Conservation (phyloP, 2,797 vertebrate genomes). For the Spinus olivaceus region DNA sequence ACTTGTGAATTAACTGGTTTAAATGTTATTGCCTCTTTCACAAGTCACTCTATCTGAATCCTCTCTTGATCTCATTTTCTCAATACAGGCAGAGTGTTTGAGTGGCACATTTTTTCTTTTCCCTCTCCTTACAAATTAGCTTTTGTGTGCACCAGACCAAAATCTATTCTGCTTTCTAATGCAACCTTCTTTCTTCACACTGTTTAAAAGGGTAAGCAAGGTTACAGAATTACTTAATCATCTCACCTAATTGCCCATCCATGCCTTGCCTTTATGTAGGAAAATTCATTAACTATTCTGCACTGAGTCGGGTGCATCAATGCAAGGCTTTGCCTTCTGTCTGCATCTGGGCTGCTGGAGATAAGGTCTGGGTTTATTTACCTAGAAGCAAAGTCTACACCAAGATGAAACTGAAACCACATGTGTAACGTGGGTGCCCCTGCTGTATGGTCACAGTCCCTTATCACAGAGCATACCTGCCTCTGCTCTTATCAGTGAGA, state of each 20-base stretch:
- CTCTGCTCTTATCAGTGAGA: not conserved
- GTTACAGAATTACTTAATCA: constrained; percentile 18
- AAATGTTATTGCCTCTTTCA: not conserved
- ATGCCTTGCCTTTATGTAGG: not conserved
- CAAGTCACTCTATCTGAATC: not conserved
- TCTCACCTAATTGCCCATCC: not conserved
- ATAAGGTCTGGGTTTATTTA: not conserved
- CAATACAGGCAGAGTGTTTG: not conserved
- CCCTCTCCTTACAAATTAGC: not conserved
- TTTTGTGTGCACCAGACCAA: not conserved
- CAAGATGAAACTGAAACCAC: not conserved
- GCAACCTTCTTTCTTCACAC: not conserved
- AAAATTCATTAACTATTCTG: not conserved
- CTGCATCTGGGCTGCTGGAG: not conserved
- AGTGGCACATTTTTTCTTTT: not conserved
- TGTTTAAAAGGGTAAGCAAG: not conserved
- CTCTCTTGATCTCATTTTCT: not conserved
- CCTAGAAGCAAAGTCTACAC: not conserved
- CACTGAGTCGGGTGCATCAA: not conserved
- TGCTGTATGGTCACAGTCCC: accelerated
- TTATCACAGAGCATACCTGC: not conserved
- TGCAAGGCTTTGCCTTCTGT: not conserved
- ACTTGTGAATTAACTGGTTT: not conserved
- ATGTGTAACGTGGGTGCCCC: accelerated
- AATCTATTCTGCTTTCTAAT: not conserved